Conservation (phyloP, 2,888 invertebrate genomes). For the Gortyna flavago region DNA sequence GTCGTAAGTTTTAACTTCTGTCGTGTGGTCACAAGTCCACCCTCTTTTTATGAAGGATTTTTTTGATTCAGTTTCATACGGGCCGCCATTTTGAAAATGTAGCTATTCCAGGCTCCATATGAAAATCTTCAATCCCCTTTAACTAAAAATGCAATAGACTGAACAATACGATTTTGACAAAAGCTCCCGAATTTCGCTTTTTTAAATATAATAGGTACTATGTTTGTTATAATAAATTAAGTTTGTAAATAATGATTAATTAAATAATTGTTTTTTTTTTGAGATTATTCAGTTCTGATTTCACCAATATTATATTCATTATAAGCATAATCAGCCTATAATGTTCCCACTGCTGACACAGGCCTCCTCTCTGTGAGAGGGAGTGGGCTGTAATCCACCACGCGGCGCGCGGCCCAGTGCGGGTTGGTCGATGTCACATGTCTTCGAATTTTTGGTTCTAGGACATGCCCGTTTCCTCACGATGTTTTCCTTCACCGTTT, state of each 20-base stretch:
- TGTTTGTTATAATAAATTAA: constrained; percentile 20
- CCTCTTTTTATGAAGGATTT: background rate
- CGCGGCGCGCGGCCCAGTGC: too few relatives aligned
- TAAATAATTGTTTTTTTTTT: constrained; percentile 33
- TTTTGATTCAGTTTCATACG: too few relatives aligned
- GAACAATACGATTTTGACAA: background rate
- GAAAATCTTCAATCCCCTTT: too few relatives aligned
- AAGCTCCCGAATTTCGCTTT: constrained; percentile 43
- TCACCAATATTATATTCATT: constrained; percentile 25
- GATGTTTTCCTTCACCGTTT: too few relatives aligned
- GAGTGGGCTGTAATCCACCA: background rate
- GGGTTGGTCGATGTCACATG: too few relatives aligned
- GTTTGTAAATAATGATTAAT: constrained; percentile 37
- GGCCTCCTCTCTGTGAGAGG: background rate
- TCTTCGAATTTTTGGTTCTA: too few relatives aligned
- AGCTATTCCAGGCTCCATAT: too few relatives aligned
- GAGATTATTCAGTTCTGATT: constrained; percentile 43
- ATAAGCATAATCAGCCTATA: background rate
- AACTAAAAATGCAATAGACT: constrained; percentile 34
- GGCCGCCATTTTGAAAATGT: too few relatives aligned
- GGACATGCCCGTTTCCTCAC: too few relatives aligned
- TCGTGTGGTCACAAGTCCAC: background rate
- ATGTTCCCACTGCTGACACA: background rate
- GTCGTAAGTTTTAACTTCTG: background rate
- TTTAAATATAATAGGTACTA: constrained; percentile 21